Base-by-base conservation (phyloP, 2,888 invertebrate genomes). In the Noctua janthina region DNA sequence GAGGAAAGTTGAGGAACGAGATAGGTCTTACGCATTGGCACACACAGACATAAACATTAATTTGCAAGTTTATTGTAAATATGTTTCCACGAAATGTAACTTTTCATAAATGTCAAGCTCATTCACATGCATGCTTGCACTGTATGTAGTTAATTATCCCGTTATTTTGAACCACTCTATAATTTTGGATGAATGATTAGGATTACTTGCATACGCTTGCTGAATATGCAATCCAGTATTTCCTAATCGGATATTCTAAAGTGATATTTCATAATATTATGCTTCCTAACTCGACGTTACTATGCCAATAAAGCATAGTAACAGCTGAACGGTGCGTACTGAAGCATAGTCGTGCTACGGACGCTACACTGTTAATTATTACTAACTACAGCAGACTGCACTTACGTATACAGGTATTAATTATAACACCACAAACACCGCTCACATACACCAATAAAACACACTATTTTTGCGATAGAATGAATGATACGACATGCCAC, bases 1-100 rank as follows among this genome's bases (percentile, higher is more conserved):
- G 88, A 93, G 92, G 95, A 96, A 95, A 95, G 96, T 95, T 93
- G 93, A 94, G 87, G 87, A 90, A 91, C 92, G 81, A 93, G 93
- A 93, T 91, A 92, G 90, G 90, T 90, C 91, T 92, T 90, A 90
- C 89, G 86, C 76, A 83, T 83, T 83, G 84, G 84, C 83, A 86
- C 86, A 81, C 84, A 87, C 82, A 79, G 62, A 51, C 86, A 75
- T 78, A 71, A 78, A 82, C 85, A 87, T 90, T 82, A 90, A 87
- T 82, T 87, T 85, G 75, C 67, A 79, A 83, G 70, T 88, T 88
- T 83, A 88, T 85, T 81, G 67, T 80, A 76, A 87, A 78, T 79
- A 80, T 77, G 59, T 80, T 87, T 81, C 54, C 78, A 77, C 73
- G 74, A 81, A 84, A 77, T 74, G 71, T 76, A 79, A 66, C 76